Evolutionary conservation across 2,888 invertebrate species (phyloP).

Genomic region (Mesopsocus fuscifrons): DNA sequence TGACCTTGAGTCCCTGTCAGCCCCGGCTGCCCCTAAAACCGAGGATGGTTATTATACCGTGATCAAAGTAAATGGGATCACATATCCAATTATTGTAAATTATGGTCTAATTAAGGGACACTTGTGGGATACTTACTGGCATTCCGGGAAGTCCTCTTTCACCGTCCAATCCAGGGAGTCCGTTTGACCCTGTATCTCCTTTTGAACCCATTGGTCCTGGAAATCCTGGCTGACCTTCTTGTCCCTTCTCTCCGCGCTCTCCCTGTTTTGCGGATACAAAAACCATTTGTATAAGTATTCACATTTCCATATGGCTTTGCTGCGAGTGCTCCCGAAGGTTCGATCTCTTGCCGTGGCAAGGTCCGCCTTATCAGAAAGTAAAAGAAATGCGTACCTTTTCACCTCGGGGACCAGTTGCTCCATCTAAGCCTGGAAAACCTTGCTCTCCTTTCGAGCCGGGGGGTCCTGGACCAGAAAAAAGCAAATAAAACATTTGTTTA

Average conservation of each 20-base stretch:
- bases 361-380: too few relatives aligned
- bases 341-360: too few relatives aligned
- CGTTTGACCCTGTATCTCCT: conserved; percentile 25
- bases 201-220: conserved; percentile 25
- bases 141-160: conserved; percentile 27
- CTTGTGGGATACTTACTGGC: too few relatives aligned
- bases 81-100: too few relatives aligned
- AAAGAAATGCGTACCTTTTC: conserved; percentile 16
- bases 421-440: conserved; percentile 21
- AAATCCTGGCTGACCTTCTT: conserved; percentile 22
- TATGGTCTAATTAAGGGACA: too few relatives aligned
- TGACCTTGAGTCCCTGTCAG: conserved; percentile 27
- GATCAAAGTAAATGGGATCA: too few relatives aligned
- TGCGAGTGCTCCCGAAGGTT: too few relatives aligned
- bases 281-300: too few relatives aligned
- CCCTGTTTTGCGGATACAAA: conserved; percentile 23
- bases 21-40: conserved; percentile 23
- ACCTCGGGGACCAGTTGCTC: conserved; percentile 20
- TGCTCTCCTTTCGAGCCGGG: conserved; percentile 19
- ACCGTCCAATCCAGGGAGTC: conserved; percentile 27
- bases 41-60: too few relatives aligned
- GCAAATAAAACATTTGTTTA: not conserved
- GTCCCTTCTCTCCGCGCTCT: conserved; percentile 21
- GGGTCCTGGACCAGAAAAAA: not conserved
- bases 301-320: too few relatives aligned